Percentiles rank a stretch among this genome's conserved stretches.
Conservation (phyloP, 2,797 vertebrate species). For the Limosa lapponica region DNA sequence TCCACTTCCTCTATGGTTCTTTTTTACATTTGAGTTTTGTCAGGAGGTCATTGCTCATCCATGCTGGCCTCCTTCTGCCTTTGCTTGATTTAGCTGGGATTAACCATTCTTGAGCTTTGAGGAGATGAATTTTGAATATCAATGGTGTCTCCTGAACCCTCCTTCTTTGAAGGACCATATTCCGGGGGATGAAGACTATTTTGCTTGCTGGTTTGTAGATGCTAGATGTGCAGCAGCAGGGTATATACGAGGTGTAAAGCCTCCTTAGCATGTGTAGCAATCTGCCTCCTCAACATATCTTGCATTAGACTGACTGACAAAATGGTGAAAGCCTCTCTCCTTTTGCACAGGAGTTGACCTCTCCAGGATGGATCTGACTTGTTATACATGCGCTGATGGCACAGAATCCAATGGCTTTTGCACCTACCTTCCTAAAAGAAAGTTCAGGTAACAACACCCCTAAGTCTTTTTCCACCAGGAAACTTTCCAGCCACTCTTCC, state of each 20-base stretch:
- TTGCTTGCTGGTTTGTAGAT: neutral
- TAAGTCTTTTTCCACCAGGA: neutral
- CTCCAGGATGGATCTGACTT: neutral
- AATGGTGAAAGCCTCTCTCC: neutral
- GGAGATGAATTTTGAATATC: neutral
- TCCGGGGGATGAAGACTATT: neutral
- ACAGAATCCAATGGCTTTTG: neutral
- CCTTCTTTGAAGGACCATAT: neutral
- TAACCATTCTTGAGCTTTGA: neutral
- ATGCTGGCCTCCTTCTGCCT: neutral
- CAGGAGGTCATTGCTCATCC: neutral
- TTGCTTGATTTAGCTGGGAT: neutral
- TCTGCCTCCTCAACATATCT: neutral
- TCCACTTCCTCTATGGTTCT: neutral
- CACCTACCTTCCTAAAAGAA: neutral
- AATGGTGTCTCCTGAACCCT: neutral
- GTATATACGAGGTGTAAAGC: neutral
- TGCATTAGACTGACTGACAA: neutral
- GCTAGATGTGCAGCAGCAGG: neutral
- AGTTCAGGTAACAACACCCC: neutral
- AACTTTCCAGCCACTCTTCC: neutral
- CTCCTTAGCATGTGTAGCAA: no score
- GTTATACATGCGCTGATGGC: neutral
- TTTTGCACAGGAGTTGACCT: neutral
- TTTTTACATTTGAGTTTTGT: neutral